Conservation (phyloP, 2,888 invertebrate genomes). For the Polyommatus icarus region DNA sequence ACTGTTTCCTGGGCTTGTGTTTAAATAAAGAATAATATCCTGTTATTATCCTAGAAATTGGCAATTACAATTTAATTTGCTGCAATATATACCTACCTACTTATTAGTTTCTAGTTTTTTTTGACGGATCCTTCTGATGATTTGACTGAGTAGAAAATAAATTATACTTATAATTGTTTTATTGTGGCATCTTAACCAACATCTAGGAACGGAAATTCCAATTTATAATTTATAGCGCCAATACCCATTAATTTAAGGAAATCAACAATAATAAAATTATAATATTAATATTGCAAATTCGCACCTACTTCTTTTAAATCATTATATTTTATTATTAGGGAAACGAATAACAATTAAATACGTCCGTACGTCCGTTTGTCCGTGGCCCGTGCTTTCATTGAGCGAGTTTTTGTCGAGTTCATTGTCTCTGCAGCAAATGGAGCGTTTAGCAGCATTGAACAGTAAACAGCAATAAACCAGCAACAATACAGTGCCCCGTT, state of each 20-base stretch:
- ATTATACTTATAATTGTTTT: background rate
- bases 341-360: background rate
- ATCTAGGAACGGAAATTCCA: background rate
- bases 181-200: background rate
- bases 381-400: constrained; percentile 1
- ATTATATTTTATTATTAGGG: background rate
- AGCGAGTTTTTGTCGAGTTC: constrained; percentile 29
- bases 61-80: background rate
- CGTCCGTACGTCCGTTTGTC: background rate
- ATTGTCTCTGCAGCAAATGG: constrained; percentile 32
- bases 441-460: constrained; percentile 31
- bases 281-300: background rate
- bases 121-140: background rate
- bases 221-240: background rate
- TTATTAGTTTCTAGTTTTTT: background rate
- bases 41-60: background rate
- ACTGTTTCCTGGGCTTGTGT: background rate
- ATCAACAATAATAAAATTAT: background rate
- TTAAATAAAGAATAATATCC: too few species aligned
- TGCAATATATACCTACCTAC: background rate
- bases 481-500: constrained; percentile 27
- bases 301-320: background rate
- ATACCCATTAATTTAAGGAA: background rate
- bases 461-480: constrained; percentile 35
- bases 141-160: background rate